Evolutionary conservation across 2,113 vertebrate genomes (phyloP).

Genomic region (Chinchilla lanigera): DNA sequence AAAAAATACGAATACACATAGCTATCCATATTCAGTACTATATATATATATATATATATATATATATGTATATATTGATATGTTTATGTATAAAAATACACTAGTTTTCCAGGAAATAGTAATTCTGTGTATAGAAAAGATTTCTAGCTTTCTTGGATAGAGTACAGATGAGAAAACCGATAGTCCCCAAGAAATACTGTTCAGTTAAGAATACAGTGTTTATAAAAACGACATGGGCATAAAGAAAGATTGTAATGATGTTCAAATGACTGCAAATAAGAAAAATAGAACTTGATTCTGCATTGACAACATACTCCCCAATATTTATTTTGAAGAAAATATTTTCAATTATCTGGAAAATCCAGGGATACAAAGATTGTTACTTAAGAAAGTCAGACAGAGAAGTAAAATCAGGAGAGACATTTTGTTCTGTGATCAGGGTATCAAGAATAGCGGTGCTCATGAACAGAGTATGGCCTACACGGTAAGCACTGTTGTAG

Average conservation of each 20-base stretch:
- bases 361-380: background rate
- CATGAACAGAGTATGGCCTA: background rate
- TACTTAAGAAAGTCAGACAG: background rate
- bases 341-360: background rate
- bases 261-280: background rate
- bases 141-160: background rate
- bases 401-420: background rate
- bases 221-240: background rate
- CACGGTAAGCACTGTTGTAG: background rate
- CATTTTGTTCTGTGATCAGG: background rate
- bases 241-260: background rate
- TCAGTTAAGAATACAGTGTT: background rate
- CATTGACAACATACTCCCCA: background rate
- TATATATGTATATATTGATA: background rate
- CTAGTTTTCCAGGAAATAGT: background rate
- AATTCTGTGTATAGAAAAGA: background rate
- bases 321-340: background rate
- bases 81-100: background rate
- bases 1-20: background rate
- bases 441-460: background rate
- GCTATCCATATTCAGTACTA: too few relatives aligned
- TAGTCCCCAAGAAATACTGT: background rate
- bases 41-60: too few relatives aligned
- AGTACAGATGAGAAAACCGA: background rate
- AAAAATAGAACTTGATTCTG: background rate